Percentiles rank a stretch among this genome's conserved stretches.
Evolutionary conservation across 2,797 vertebrate species (phyloP).

Genomic region (Spea hammondii): DNA sequence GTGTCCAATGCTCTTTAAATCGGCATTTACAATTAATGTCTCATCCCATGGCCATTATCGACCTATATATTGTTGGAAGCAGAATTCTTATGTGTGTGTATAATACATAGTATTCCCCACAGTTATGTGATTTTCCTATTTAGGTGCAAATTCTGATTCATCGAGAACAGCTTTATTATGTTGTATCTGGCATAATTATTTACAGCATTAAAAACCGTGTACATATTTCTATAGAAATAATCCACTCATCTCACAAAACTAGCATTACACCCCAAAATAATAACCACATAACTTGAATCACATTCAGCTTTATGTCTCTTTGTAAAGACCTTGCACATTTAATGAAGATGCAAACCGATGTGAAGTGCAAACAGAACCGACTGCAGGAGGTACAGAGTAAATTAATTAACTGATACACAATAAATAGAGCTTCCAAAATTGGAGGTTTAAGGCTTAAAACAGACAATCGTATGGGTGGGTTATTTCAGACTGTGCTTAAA

Average conservation of each 20-base stretch:
- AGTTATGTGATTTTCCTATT: no score
- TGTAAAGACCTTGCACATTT: slow-evolving; percentile 37
- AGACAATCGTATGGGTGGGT: slow-evolving; percentile 28
- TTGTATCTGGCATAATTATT: no score
- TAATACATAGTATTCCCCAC: no score
- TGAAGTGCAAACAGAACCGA: slow-evolving; percentile 24
- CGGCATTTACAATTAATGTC: no score
- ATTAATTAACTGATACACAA: slow-evolving; percentile 18
- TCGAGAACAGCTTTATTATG: no score
- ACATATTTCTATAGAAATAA: no score
- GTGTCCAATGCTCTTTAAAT: no score
- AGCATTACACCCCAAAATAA: not conserved
- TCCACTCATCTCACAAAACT: not conserved
- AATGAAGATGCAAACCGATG: slow-evolving; percentile 26
- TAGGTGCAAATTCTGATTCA: no score
- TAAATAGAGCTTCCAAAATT: slow-evolving; percentile 40
- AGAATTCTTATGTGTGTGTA: no score
- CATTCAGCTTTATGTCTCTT: not conserved
- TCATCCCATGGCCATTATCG: no score
- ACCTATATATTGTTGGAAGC: no score
- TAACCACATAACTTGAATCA: not conserved
- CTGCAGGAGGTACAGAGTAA: slow-evolving; percentile 10
- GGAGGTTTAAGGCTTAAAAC: slow-evolving; percentile 38
- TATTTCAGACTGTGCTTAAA: slow-evolving; percentile 41
- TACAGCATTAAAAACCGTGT: no score